Base-by-base conservation (phyloP, 2,113 vertebrate species). In the Lepisosteus oculatus region DNA sequence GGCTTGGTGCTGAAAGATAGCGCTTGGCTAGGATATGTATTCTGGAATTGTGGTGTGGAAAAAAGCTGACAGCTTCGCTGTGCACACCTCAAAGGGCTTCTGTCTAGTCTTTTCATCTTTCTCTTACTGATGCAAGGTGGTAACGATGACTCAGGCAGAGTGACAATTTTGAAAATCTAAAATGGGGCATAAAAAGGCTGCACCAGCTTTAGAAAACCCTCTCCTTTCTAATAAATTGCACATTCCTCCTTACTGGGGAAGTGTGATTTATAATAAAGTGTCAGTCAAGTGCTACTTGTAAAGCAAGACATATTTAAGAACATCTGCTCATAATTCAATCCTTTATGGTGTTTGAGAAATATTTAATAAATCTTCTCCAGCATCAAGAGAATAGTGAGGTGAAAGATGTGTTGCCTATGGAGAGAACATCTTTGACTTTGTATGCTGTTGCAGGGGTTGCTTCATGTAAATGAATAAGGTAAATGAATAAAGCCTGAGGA, bases 211-310 rank as follows among this genome's bases (percentile, higher is more conserved):
- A 51, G 47, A 51, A 5, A 51, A 5, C 8, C 47, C 47, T 6
- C 8, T 51, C 47, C 47, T 9, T 29, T 51, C 5, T 70, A 78
- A 74, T 74, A 78, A 80, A 85, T 84, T 74, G 69, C 59, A 80
- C 83, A 76, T 14, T 81, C 55, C 63, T 73, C 80, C 83, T 78
- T 82, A 78, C 55, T 45, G 75, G 79, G 82, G 81, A 76, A 61
- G 74, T 70, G 2, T 65, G 65, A 67, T 47, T 67, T 47, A 77
- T 79, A 72, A 83, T 84, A 85, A 85, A 85, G 83, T 80, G 85
- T 88, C 81, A 81, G 70, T 80, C 5, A 56, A 79, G 41, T 68
- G 71, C 1, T 71, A 69, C 43, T 64, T 62, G 72, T 78, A 74
- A 81, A 77, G 67, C 74, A 70, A 47, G 12, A 13, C 47, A 62